Evolutionary conservation across 2,888 invertebrate species (phyloP), one percentile per base, ranked within the genome.

Genomic region (Coleophora deauratella): DNA sequence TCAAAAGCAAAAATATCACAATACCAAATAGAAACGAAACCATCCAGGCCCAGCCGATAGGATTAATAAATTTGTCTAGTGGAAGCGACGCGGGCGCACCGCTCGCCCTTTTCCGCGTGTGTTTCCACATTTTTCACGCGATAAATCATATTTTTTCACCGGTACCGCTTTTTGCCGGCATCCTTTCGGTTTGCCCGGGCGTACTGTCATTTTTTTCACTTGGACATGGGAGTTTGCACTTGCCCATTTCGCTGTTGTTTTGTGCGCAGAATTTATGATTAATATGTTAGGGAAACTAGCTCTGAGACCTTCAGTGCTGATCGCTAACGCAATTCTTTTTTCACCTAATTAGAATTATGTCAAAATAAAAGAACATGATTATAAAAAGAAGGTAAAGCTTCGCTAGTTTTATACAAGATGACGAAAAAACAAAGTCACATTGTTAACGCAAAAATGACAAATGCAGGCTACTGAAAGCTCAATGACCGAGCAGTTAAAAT

Each of bases 81-180:
- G 76, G 72, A 75, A 80, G 75, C 61, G 68, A 72, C 66, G 64
- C 73, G 82, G 75, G 81, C 81, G 80, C 80, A 75, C 75, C 76
- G 62, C 69, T 64, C 62, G 71, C 71, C 59, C 72, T 73, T 78
- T 80, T 79, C 71, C 79, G 74, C 75, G 80, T 77, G 80, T 82
- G 79, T 81, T 84, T 84, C 76, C 81, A 82, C 85, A 86, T 86
- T 85, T 86, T 86, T 86, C 85, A 80, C 72, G 77, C 71, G 51
- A 79, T 86, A 85, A 85, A 86, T 86, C 86, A 86, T 82, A 80
- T 85, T 86, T 86, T 86, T 86, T 84, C 82, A 81, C 78, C 76
- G 79, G 76, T 72, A 72, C 73, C 73, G 75, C 73, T 84, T 85
- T 85, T 84, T 82, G 74, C 69, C 56, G 59, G 66, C 73, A 77